phyloP scores from a whole-genome alignment of 2,797 vertebrate genomes.

The Smutsia temminckii region DNA sequence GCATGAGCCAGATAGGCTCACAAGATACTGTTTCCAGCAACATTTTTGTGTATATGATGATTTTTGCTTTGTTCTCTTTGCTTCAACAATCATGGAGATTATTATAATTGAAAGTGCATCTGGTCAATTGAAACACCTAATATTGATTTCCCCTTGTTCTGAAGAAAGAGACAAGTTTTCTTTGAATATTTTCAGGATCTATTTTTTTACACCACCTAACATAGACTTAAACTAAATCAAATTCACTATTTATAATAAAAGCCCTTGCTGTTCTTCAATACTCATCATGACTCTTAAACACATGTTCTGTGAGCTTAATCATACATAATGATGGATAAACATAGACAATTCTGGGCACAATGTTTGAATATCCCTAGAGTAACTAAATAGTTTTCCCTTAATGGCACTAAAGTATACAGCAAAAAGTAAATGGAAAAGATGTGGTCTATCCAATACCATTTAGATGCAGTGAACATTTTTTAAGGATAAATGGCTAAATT shows the following conservation, averaged over 20 bases:
- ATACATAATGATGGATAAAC: neutral
- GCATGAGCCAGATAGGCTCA: neutral
- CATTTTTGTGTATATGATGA: neutral
- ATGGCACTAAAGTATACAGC: neutral
- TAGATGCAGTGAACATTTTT: neutral
- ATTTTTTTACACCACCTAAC: neutral
- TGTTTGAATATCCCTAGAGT: neutral
- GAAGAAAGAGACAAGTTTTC: conserved; percentile 25
- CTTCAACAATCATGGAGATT: neutral
- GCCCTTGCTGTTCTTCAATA: neutral
- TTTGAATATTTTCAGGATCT: neutral
- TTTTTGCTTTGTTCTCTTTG: neutral
- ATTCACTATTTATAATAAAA: neutral
- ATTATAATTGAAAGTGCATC: neutral
- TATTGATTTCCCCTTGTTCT: neutral
- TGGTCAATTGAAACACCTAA: neutral
- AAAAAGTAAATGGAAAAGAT: neutral
- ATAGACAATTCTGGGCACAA: neutral
- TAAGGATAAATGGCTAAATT: neutral
- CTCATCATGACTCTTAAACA: neutral
- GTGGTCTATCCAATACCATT: neutral
- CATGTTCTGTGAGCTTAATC: neutral
- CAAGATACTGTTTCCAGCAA: neutral
- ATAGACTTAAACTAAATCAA: conserved; percentile 34
- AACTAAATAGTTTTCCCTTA: neutral